phyloP scores from a whole-genome alignment of 2,888 invertebrate genomes.

The Sarcophaga rosellei region DNA sequence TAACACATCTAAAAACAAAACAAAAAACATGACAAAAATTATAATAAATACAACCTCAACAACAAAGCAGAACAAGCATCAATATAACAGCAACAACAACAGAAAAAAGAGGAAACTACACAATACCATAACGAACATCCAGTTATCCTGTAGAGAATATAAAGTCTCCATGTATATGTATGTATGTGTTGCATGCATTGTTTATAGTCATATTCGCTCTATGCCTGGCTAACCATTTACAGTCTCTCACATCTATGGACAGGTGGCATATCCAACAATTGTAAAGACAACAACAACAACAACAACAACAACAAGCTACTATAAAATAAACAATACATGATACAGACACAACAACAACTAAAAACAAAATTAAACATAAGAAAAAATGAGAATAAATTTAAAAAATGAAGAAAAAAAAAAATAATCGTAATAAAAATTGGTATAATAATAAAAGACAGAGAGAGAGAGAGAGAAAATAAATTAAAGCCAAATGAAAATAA shows the following conservation, averaged over 20 bases:
- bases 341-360: constrained; percentile 6
- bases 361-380: constrained; percentile 19
- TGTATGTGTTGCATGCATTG: constrained; percentile 44
- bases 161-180: constrained; percentile 3
- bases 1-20: constrained; percentile 73
- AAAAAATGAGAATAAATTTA: neutral
- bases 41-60: constrained; percentile 73
- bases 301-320: constrained; percentile 39
- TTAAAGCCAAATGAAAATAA: constrained; percentile 37
- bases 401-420: constrained; percentile 30
- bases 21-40: constrained; percentile 73
- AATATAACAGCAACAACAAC: constrained; percentile 38
- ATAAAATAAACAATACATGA: constrained; percentile 44
- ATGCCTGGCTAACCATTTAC: neutral
- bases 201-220: constrained; percentile 33
- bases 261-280: constrained; percentile 30
- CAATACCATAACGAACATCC: constrained; percentile 56
- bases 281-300: constrained; percentile 47
- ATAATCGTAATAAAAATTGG: neutral
- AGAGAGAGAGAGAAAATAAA: neutral
- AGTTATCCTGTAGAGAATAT: constrained; percentile 63
- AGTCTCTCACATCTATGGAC: neutral
- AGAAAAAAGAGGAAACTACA: constrained; percentile 21
- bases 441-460: too few species aligned
- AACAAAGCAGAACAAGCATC: constrained; percentile 53